Evolutionary conservation across 1,140 invertebrate genomes (phyloP).

Genomic region (Drosophila ironensis): DNA sequence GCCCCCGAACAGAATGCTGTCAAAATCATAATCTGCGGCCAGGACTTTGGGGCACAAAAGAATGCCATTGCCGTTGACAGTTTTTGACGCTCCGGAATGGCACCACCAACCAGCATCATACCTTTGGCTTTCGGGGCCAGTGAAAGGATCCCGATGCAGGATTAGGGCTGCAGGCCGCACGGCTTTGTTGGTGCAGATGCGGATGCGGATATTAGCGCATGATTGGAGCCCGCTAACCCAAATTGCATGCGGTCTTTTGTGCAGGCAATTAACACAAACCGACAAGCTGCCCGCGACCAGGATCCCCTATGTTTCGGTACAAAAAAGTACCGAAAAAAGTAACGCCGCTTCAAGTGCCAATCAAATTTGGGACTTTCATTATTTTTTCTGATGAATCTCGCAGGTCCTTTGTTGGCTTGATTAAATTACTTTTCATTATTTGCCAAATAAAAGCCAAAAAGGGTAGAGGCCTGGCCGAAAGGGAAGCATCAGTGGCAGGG

Average conservation of each 20-base stretch:
- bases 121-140: neutral
- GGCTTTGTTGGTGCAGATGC: conserved; percentile 29
- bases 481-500: conserved; percentile 24
- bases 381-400: conserved; percentile 48
- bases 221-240: conserved; percentile 58
- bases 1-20: conserved; percentile 44
- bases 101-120: conserved; percentile 50
- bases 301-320: conserved; percentile 2
- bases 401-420: conserved; percentile 71
- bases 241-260: conserved; percentile 57
- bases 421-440: conserved; percentile 81
- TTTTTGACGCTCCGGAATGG: conserved; percentile 40
- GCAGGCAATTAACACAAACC: conserved; percentile 49
- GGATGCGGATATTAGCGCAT: conserved; percentile 64
- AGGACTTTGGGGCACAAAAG: conserved; percentile 57
- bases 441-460: conserved; percentile 60
- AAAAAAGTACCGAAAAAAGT: neutral
- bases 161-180: conserved; percentile 36
- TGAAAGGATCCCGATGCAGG: conserved; percentile 22
- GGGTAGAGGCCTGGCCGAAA: neutral
- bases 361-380: conserved; percentile 52
- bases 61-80: conserved; percentile 63
- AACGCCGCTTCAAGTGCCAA: conserved; percentile 41
- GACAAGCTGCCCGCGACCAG: conserved; percentile 4
- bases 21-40: conserved; percentile 74